phyloP scores from a whole-genome alignment of 2,113 vertebrate species.

The Spilogale gracilis region DNA sequence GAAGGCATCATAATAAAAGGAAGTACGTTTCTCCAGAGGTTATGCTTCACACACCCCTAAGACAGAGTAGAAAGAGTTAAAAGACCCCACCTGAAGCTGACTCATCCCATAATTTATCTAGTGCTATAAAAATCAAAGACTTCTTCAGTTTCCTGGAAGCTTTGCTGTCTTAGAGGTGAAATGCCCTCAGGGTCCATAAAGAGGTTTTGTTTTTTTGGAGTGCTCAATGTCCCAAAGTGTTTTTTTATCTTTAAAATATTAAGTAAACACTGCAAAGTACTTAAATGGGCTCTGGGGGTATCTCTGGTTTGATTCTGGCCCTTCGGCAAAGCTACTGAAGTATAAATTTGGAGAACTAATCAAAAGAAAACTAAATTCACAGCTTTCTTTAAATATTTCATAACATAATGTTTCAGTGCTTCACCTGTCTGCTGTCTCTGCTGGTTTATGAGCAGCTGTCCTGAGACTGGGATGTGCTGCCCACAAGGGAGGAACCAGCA shows the following conservation, averaged over 20 bases:
- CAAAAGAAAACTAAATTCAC: slow-evolving; percentile 72
- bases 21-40: not conserved
- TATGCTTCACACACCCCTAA: not conserved
- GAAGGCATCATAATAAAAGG: not conserved
- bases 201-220: slow-evolving; percentile 69
- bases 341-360: slow-evolving; percentile 50
- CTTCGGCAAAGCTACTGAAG: slow-evolving; percentile 61
- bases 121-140: slow-evolving; percentile 68
- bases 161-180: slow-evolving; percentile 74
- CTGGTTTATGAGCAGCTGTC: not conserved
- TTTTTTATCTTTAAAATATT: slow-evolving; percentile 79
- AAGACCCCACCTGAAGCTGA: not conserved
- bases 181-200: slow-evolving; percentile 69
- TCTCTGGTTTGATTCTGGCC: slow-evolving; percentile 43
- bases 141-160: not conserved
- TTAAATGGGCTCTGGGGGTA: slow-evolving; percentile 52
- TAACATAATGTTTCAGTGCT: not conserved
- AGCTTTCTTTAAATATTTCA: slow-evolving; percentile 73
- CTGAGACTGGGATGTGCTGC: not conserved
- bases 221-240: slow-evolving; percentile 52
- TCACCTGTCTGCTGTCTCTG: not conserved
- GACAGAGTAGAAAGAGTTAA: slow-evolving; percentile 42
- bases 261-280: slow-evolving; percentile 69
- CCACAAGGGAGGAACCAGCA: not conserved
- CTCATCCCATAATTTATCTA: slow-evolving; percentile 44